Evolutionary conservation across 2,113 vertebrate genomes (phyloP), one percentile per base, ranked within the genome.

Genomic region (Hyperopisus bebe): DNA sequence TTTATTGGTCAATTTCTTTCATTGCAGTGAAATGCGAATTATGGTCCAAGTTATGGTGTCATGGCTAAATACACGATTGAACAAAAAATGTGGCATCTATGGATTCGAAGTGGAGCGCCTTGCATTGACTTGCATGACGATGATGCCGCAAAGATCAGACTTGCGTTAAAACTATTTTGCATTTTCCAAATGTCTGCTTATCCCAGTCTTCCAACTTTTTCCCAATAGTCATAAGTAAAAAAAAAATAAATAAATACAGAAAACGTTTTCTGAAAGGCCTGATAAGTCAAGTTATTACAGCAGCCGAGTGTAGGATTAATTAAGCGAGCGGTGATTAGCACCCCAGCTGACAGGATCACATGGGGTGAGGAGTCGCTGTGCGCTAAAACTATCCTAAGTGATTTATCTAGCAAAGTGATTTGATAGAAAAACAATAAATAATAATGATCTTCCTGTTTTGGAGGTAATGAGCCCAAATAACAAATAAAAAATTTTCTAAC

Each of bases 261-360:
- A 93, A 92, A 93, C 93, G 94, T 95, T 80, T 42, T 95, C 94
- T 91, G 86, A 66, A 86, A 89, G 93, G 93, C 95, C 94, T 94
- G 93, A 94, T 92, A 90, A 93, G 94, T 96, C 93, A 94, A 93
- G 93, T 94, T 95, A 95, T 95, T 95, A 94, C 91, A 90, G 93
- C 93, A 92, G 93, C 94, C 90, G 91, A 95, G 93, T 93, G 92
- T 94, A 93, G 94, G 95, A 95, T 95, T 95, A 95, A 96, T 96
- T 94, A 96, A 95, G 93, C 95, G 91, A 91, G 89, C 90, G 91
- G 90, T 88, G 90, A 95, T 95, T 95, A 95, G 93, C 92, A 93
- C 94, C 90, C 90, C 84, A 70, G 90, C 91, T 62, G 86, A 92
- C 88, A 86, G 53, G 53, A 86, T 83, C 24, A 77, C 24, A 50